Base-by-base conservation (phyloP, 2,797 vertebrate species). In the Pempheris klunzingeri region DNA sequence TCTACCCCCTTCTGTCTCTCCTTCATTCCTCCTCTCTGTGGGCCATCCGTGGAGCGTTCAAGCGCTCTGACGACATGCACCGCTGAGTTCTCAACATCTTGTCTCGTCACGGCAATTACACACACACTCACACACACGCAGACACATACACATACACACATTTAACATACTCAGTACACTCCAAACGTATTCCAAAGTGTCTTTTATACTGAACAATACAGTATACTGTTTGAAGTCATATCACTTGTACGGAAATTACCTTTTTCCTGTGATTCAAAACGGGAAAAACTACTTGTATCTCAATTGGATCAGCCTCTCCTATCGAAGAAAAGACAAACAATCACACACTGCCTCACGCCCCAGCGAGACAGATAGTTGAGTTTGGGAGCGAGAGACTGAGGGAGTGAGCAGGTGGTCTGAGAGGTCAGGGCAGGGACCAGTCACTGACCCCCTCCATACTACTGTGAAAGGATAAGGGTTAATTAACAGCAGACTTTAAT, bases 101-200 rank as follows among this genome's bases (percentile, higher is more conserved):
- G 94, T 95, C 93, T 92, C 91, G 94, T 95, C 94, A 96, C 93
- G 94, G 91, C 95, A 96, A 96, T 96, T 96, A 96, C 94, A 93
- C 94, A 93, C 76, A 38, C 63, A 46, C 71, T 57, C 73, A 53
- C 63, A 63, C 44, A 38, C 72, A 69, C 72, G 59, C 71, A 64
- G 67, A 61, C 75, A 61, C 71, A 58, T 54, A 32, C 78, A 67
- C 47, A 4, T 52, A 36, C 46, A 24, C 78, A 63, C 66, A 72
- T 80, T 87, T 86, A 86, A 84, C 84, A 89, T 85, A 82, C 81
- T 79, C 73, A 78, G 82, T 74, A 79, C 78, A 76, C 73, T 83
- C 11, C 3, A 59, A 87, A 67, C 11, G 28, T 73, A 41, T 50
- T 80, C 61, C 66, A 72, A 62, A 71, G 17, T 65, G 26, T 77